A percentile compares a stretch with the other conserved stretches of the same genome.
phyloP scores from a whole-genome alignment of 2,113 vertebrate species.

The Isichthys henryi region DNA sequence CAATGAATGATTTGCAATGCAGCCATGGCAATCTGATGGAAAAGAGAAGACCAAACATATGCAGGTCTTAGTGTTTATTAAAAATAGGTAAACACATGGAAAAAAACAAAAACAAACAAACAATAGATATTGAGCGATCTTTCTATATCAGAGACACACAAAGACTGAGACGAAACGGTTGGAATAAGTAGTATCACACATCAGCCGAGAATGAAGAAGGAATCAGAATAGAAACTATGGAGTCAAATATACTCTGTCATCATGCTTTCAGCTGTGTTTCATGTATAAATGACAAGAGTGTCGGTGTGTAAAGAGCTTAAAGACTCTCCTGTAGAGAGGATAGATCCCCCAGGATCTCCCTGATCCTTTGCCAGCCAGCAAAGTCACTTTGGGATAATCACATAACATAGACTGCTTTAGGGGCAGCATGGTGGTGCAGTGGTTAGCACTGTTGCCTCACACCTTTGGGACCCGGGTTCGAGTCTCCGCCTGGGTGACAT shows the following conservation, averaged over 20 bases:
- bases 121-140: not conserved
- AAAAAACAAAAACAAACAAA: not conserved
- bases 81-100: not conserved
- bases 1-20: not conserved
- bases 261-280: not conserved
- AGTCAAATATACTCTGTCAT: not conserved
- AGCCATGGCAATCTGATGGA: not conserved
- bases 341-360: not conserved
- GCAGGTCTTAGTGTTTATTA: not conserved
- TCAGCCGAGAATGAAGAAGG: not conserved
- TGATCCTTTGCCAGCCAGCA: not conserved
- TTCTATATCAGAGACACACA: not conserved
- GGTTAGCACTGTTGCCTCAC: no score
- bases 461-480: no score
- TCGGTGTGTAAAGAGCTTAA: not conserved
- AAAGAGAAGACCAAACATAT: not conserved
- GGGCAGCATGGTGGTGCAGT: no score
- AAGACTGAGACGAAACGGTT: not conserved
- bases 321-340: not conserved
- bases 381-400: not conserved
- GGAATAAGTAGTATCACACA: not conserved
- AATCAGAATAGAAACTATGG: not conserved
- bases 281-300: not conserved
- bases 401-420: not conserved
- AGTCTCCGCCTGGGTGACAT: no score